These are phyloP conservation scores for Hydropsyche tenuis DNA, from an alignment of 1,140 invertebrate genomes.

Conservation along the genomic window DNA sequence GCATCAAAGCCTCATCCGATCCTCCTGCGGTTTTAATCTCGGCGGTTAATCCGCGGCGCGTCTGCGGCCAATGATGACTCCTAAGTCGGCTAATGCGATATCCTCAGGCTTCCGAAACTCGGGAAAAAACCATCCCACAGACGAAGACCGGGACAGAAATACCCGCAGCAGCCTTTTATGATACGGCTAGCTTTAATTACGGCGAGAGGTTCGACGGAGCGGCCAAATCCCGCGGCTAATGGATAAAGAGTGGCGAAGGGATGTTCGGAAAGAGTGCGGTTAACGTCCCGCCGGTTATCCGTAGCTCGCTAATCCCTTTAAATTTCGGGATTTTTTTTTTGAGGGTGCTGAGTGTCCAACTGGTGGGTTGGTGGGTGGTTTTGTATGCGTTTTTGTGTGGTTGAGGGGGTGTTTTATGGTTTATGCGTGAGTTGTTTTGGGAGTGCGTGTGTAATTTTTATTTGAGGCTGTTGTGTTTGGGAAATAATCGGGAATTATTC, in stretches of 20 bases:
- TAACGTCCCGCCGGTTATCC: constrained; percentile 45
- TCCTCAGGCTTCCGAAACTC: not conserved
- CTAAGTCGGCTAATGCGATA: constrained; percentile 24
- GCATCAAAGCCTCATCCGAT: too few species aligned
- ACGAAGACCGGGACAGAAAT: not conserved
- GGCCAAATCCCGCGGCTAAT: constrained; percentile 32
- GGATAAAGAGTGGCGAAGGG: constrained; percentile 43
- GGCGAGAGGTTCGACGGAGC: constrained; percentile 21
- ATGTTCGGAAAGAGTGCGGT: constrained; percentile 40
- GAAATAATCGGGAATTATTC: too few species aligned
- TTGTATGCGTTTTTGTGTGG: too few species aligned
- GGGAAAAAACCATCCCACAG: not conserved
- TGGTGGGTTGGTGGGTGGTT: too few species aligned
- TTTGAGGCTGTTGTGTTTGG: too few species aligned
- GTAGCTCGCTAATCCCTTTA: constrained; percentile 46
- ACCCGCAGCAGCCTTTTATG: constrained; percentile 38
- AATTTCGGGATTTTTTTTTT: constrained; percentile 22
- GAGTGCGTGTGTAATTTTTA: too few species aligned
- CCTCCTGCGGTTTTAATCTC: constrained; percentile 7
- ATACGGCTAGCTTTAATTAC: constrained; percentile 47
- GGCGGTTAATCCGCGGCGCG: constrained; percentile 19
- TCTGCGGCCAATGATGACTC: constrained; percentile 19
- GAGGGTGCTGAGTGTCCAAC: too few species aligned
- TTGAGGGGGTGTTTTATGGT: too few species aligned
- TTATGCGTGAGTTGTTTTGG: too few species aligned